phyloP scores from a whole-genome alignment of 1,140 invertebrate species.

The Trachymyrmex cornetzi region DNA sequence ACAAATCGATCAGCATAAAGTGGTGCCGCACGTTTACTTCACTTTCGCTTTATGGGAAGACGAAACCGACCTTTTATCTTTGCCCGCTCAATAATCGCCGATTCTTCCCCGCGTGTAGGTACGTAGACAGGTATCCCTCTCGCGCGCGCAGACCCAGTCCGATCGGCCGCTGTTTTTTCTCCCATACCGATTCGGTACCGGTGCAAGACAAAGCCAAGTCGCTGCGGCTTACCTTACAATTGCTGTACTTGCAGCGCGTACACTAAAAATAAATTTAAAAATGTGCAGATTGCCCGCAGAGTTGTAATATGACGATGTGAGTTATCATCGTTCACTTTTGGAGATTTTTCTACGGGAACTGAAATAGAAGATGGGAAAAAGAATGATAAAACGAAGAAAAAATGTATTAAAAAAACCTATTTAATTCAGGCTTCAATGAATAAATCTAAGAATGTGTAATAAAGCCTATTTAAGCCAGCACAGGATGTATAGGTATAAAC shows the following conservation, averaged over 20 bases:
- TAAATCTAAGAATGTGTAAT: too few relatives aligned
- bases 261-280: background rate
- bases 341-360: background rate
- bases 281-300: conserved; percentile 23
- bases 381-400: background rate
- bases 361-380: background rate
- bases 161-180: conserved; percentile 65
- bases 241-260: conserved; percentile 11
- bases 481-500: too few relatives aligned
- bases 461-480: too few relatives aligned
- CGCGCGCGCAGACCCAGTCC: conserved; percentile 11
- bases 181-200: conserved; percentile 50
- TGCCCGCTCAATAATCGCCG: conserved; percentile 80
- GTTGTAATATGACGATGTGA: conserved; percentile 31
- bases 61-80: conserved; percentile 82
- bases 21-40: conserved; percentile 79
- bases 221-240: conserved; percentile 45
- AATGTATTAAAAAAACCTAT: too few relatives aligned
- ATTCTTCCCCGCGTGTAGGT: conserved; percentile 43
- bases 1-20: conserved; percentile 85
- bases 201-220: conserved; percentile 68
- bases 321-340: conserved; percentile 16
- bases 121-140: conserved; percentile 18
- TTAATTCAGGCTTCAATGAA: too few relatives aligned
- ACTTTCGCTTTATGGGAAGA: conserved; percentile 81